These are phyloP conservation scores for Coilia nasus DNA, from an alignment of 2,797 vertebrate genomes.

Conservation along the genomic window DNA sequence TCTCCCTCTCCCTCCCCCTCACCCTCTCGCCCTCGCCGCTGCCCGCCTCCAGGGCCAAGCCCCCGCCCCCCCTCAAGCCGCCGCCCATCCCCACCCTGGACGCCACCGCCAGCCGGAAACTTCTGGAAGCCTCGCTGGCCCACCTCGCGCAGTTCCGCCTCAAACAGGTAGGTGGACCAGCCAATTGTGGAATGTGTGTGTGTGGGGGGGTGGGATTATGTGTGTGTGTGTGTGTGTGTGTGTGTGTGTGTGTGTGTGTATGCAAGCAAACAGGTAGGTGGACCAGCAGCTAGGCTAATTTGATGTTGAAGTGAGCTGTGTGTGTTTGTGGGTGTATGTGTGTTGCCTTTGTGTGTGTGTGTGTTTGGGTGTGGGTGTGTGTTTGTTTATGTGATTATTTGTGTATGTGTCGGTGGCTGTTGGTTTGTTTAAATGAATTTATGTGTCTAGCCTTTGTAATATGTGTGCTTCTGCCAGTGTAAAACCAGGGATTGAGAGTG, in stretches of 20 bases:
- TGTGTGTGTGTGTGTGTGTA: too few species aligned
- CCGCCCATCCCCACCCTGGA: slow-evolving; percentile 47
- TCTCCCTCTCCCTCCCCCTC: slow-evolving; percentile 81
- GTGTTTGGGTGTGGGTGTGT: not conserved
- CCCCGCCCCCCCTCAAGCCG: slow-evolving; percentile 17
- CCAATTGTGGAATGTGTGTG: too few species aligned
- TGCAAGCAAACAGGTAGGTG: slow-evolving; percentile 83
- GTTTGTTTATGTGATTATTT: not conserved
- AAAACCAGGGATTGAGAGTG: not conserved
- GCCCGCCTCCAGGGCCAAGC: slow-evolving; percentile 62
- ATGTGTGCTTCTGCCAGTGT: not conserved
- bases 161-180: slow-evolving; percentile 83
- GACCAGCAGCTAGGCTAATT: not conserved
- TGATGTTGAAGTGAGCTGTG: not conserved
- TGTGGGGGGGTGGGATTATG: too few species aligned
- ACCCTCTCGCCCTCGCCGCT: slow-evolving; percentile 68
- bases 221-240: too few species aligned
- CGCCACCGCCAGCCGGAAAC: slow-evolving; percentile 78
- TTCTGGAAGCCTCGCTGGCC: slow-evolving; percentile 87
- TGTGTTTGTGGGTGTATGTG: too few species aligned
- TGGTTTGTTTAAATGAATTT: not conserved
- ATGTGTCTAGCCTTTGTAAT: not conserved
- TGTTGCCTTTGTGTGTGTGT: not conserved
- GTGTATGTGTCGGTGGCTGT: not conserved
- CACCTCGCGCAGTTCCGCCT: slow-evolving; percentile 89